Evolutionary conservation across 1,140 invertebrate species (phyloP).

Genomic region (Camponotus pennsylvanicus): DNA sequence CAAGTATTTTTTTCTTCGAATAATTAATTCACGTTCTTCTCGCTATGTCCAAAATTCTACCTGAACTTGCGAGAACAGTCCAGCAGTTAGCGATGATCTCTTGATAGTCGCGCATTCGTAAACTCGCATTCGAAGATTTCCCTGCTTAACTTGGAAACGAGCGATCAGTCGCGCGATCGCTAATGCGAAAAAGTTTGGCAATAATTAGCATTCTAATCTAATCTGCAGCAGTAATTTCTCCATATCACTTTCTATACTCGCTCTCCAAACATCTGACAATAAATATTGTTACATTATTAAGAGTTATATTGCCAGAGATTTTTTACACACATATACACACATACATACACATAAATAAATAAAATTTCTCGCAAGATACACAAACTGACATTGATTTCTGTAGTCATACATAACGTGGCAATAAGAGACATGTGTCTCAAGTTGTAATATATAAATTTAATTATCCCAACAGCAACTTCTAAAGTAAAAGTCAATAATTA

Average conservation of each 20-base stretch:
- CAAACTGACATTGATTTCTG: too few relatives aligned
- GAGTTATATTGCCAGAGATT: too few relatives aligned
- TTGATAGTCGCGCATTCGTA: conserved; percentile 21
- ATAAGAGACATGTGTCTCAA: neutral
- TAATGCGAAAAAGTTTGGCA: conserved; percentile 30
- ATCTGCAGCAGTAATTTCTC: conserved; percentile 22
- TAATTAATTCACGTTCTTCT: conserved; percentile 23
- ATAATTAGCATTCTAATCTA: conserved; percentile 44
- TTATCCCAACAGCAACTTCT: neutral
- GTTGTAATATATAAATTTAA: neutral
- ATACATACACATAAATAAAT: conserved; percentile 15
- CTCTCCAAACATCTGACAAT: neutral
- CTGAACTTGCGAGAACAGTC: neutral
- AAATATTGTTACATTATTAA: neutral
- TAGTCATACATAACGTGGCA: neutral
- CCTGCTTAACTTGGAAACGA: conserved; percentile 38
- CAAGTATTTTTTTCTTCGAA: neutral
- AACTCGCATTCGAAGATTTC: conserved; percentile 24
- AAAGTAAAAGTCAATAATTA: conserved; percentile 41
- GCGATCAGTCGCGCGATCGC: conserved; percentile 22
- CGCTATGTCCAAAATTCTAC: neutral
- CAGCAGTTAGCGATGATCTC: neutral
- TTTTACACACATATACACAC: neutral
- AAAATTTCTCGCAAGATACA: neutral
- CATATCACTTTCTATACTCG: conserved; percentile 44